Conservation (phyloP, 2,113 vertebrate species). For the Chlorodrepanis virens region DNA sequence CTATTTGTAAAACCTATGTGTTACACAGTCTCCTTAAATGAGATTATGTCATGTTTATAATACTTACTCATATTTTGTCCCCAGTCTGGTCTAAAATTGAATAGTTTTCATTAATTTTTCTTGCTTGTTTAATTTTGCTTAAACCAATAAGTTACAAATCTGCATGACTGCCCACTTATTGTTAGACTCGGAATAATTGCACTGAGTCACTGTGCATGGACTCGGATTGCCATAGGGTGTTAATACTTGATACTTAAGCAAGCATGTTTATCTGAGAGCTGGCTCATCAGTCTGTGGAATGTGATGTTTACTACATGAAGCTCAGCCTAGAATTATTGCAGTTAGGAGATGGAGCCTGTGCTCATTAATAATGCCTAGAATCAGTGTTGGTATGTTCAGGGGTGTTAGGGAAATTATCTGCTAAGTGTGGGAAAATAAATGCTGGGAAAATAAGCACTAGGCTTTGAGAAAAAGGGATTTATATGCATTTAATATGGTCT, state of each 20-base stretch:
- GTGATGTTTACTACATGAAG: neutral
- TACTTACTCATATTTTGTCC: constrained; percentile 35
- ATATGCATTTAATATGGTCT: neutral
- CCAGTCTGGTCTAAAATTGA: constrained; percentile 33
- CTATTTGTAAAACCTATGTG: constrained; percentile 66
- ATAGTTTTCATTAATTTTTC: constrained; percentile 55
- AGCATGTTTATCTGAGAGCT: constrained; percentile 37
- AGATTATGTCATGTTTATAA: constrained; percentile 67
- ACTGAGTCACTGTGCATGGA: constrained; percentile 44
- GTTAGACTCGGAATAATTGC: constrained; percentile 33
- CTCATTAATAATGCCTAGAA: neutral
- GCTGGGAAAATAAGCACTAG: neutral
- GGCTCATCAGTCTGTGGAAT: neutral
- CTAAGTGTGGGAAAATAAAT: neutral
- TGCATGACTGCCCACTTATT: constrained; percentile 53
- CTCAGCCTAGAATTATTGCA: neutral
- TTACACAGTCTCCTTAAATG: constrained; percentile 49
- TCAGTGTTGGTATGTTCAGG: neutral
- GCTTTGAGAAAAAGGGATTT: neutral
- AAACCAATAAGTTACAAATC: constrained; percentile 63
- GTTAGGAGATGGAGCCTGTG: neutral
- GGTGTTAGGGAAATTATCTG: neutral
- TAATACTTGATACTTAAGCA: constrained; percentile 42
- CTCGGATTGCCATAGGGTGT: constrained; percentile 36
- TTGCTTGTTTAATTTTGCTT: constrained; percentile 65